These are phyloP conservation scores for Noctua janthina DNA, from an alignment of 2,888 invertebrate species.

Conservation along the genomic window DNA sequence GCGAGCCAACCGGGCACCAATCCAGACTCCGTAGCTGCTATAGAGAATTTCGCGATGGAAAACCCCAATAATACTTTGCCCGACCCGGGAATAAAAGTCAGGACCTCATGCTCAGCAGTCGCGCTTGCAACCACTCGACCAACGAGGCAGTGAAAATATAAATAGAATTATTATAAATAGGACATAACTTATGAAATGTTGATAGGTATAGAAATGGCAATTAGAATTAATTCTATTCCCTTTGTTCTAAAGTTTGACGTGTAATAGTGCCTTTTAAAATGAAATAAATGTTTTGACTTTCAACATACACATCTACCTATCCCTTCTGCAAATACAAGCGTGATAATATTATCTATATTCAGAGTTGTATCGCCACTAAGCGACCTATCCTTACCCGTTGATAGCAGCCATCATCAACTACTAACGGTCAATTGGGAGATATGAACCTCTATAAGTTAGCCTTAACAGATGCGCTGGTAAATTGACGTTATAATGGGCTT, in stretches of 20 bases:
- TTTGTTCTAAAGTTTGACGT: not conserved
- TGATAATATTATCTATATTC: not conserved
- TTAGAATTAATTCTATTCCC: not conserved
- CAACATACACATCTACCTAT: not conserved
- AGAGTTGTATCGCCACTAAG: slow-evolving; percentile 9
- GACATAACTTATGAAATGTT: not conserved
- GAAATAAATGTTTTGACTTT: not conserved
- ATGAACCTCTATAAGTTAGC: slow-evolving; percentile 25
- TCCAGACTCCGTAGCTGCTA: no score
- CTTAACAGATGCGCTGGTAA: slow-evolving; percentile 33
- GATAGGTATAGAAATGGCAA: not conserved
- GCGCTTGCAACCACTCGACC: no score
- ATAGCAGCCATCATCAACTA: slow-evolving; percentile 18
- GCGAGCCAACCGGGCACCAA: no score
- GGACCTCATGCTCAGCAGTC: no score
- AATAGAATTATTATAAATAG: not conserved
- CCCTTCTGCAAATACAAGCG: accelerated
- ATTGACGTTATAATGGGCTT: slow-evolving; percentile 42
- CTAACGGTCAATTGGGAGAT: slow-evolving; percentile 42
- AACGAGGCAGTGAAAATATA: not conserved
- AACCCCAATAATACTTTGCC: no score
- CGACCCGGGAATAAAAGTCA: no score
- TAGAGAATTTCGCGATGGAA: no score
- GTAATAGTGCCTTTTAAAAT: not conserved
- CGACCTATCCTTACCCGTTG: slow-evolving; percentile 22